Conservation (phyloP, 2,888 invertebrate genomes). For the Euspilapteryx auroguttella region DNA sequence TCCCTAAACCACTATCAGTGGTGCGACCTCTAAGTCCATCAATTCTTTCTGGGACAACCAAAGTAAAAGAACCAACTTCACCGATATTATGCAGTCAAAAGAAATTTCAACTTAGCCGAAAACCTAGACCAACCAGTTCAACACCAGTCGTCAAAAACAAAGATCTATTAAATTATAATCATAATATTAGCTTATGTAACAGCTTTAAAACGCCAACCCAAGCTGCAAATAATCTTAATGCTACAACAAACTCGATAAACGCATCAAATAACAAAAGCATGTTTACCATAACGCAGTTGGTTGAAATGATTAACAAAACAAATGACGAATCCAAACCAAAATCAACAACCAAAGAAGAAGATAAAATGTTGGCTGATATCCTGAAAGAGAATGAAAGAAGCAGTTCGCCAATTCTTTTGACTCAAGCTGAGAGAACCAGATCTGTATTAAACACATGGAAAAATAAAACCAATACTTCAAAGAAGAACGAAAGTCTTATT, state of each 20-base stretch:
- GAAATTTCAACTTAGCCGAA: conserved; percentile 22
- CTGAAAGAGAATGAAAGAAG: conserved; percentile 17
- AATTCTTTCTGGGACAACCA: conserved; percentile 27
- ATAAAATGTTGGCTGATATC: conserved; percentile 1
- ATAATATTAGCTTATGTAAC: no score
- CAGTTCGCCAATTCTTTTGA: conserved; percentile 34
- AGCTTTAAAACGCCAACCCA: no score
- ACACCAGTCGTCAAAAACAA: conserved; percentile 14
- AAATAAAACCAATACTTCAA: conserved; percentile 7
- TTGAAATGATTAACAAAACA: conserved; percentile 40
- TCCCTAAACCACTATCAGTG: background rate
- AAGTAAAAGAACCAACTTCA: conserved; percentile 16
- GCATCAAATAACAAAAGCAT: conserved; percentile 31
- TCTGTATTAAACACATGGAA: conserved; percentile 4
- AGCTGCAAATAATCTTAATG: conserved; percentile 8
- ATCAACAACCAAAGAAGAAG: conserved; percentile 4
- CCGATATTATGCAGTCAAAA: conserved; percentile 36
- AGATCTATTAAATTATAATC: no score
- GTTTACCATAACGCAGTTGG: conserved; percentile 45
- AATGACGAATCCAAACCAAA: conserved; percentile 10
- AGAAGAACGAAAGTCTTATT: conserved; percentile 20
- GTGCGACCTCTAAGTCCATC: conserved; percentile 28
- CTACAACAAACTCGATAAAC: conserved; percentile 10
- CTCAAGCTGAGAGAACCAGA: conserved; percentile 29
- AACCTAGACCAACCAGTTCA: conserved; percentile 18